Base-by-base conservation (phyloP, 92 coral and sea anemone species). In the Umimayanthus chanpuru region DNA sequence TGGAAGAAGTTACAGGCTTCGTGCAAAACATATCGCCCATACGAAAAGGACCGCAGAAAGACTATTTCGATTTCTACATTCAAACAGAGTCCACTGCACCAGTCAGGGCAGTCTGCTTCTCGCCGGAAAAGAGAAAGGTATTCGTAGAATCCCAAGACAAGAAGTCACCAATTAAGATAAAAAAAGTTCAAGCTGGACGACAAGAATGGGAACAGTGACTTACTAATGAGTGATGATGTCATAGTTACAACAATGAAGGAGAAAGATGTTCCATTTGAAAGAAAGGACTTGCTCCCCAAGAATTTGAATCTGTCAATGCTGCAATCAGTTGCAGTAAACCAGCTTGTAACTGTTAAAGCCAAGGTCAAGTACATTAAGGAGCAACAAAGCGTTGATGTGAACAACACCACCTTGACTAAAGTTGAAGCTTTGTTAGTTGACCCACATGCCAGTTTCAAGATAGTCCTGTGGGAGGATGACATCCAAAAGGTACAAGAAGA, bases 11-110 rank as follows among this genome's bases (percentile, higher is more conserved):
- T 9, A 79, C 66, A 66, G 91, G 91, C 6, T 89, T 83, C 43
- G 85, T 89, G 30, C 88, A 89, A n/a, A 76, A 89, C 53, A n/a
- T 88, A 9, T 89, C 91, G 5, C 91, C 85, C 10, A 2, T 89
- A 30, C 41, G 58, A 67, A 11, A 40, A 7, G 91, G 91, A 5
- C 91, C 88, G 7, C 68, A 68, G 47, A 89, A 89, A 66, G 29
- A 81, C 21, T 89, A 47, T 30, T 89, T 89, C 58, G 88, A 76
- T 32, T 89, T 85, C 49, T 28, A 66, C 12, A 8, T 89, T 28
- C 89, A 89, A 44, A 76, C 77, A 12, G 25, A 43, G 40, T 41
- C 23, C 15, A 66, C 66, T 12, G 72, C 29, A 64, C 49, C 88
- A 20, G 88, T 83, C 7, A 44, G 84, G 26, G 87, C 88, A 61